Base-by-base conservation (phyloP, 2,888 invertebrate species). In the Phragmatobia fuliginosa region DNA sequence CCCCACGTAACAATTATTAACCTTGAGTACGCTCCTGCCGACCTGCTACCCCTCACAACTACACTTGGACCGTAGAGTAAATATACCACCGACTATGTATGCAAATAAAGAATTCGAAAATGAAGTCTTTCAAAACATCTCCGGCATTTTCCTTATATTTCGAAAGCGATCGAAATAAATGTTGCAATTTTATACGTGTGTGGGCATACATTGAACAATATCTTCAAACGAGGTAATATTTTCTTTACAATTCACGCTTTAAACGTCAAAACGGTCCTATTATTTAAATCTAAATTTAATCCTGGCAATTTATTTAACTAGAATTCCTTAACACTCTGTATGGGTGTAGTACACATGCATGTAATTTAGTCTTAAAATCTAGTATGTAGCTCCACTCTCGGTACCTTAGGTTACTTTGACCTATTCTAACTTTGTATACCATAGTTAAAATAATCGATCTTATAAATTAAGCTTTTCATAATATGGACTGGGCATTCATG, bases 251-350 rank as follows among this genome's bases (percentile, higher is more conserved):
- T 63, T 36, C n/a, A 21, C 31, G 36, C 36, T 14, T 10, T 21
- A 31, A 38, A 61, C 49, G 7, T 28, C 21, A 52, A 45, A 63
- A 28, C 6, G n/a, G n/a, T 21, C 21, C 8, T 25, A 62, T 59
- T 38, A 28, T 62, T 62, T 21, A 63, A 52, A 56, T 33, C 25
- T 36, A 33, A 64, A 52, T 31, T 21, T 21, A 38, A 67, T 31
- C 31, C 32, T 21, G 21, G 31, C 31, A 62, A 62, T 52, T 67
- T 62, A 67, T 67, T 56, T 66, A 33, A 33, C 18, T 67, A 49
- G 25, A 62, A 67, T 52, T 49, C 32, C 60, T 33, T 31, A n/a
- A 16, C 25, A 36, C 11, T 61, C 56, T 62, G 25, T 52, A 60
- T 36, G 28, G 31, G 38, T 10, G 1, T 36, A 36, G 28, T 66